Evolutionary conservation across 2,888 invertebrate genomes (phyloP).

Genomic region (Drosophila meridionalis): DNA sequence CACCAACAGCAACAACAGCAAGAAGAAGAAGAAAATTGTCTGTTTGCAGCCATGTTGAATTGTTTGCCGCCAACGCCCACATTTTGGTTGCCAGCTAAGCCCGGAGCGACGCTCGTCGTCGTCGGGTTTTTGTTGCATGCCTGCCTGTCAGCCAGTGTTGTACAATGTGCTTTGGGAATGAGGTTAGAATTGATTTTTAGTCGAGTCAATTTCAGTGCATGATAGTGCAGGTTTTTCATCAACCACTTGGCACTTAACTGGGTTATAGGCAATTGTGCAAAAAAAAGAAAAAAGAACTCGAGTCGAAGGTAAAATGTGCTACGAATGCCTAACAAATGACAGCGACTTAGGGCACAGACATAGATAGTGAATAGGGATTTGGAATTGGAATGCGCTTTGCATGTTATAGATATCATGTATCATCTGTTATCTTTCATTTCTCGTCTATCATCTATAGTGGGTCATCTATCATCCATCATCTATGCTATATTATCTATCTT

Average conservation of each 20-base stretch:
- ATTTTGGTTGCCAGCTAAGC: conserved; percentile 41
- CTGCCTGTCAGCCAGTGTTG: conserved; percentile 17
- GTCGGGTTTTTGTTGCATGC: conserved; percentile 5
- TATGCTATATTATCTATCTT: background rate
- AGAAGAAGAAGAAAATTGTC: conserved; percentile 20
- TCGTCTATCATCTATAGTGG: background rate
- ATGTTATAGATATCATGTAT: background rate
- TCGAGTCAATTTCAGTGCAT: conserved; percentile 34
- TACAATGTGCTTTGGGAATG: conserved; percentile 46
- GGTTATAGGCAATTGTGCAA: conserved; percentile 40
- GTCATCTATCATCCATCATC: background rate
- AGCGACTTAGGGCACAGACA: background rate
- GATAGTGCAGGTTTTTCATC: conserved; percentile 55
- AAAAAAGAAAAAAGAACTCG: conserved; percentile 5
- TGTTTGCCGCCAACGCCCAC: conserved; percentile 53
- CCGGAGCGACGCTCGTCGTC: conserved; percentile 41
- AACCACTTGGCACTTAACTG: conserved; percentile 31
- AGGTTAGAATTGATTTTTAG: conserved; percentile 74
- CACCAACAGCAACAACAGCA: conserved; percentile 11
- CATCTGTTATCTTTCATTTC: background rate
- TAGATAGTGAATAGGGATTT: background rate
- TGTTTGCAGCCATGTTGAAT: conserved; percentile 38
- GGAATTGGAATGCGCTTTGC: background rate
- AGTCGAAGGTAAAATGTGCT: background rate
- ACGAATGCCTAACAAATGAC: background rate